Evolutionary conservation across 2,797 vertebrate genomes (phyloP), one percentile per base, ranked within the genome.

Genomic region (Catharus ustulatus): DNA sequence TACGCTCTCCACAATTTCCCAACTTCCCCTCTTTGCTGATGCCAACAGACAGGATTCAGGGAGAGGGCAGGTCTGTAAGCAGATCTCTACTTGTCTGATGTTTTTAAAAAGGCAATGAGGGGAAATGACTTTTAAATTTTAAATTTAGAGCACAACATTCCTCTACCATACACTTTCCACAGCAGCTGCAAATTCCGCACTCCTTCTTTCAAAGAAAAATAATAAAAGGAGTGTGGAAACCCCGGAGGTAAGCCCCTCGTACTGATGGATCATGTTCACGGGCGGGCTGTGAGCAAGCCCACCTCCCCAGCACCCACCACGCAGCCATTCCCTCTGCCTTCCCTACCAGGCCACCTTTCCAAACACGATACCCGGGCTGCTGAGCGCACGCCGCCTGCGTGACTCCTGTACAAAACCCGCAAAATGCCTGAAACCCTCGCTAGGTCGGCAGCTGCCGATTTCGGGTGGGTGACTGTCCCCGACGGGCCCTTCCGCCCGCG

Each of bases 201-300:
- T 29, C 18, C 15, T 45, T 52, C 63, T 51, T 85, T 18, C 18
- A 69, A 76, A 69, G 36, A 45, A 24, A 62, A 62, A 48, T 18
- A 49, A 29, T 2, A 36, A 68, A 82, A 54, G 10, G 3, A 54
- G 34, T 2, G 21, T 42, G 30, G 30, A 51, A 75, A 64, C 5
- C 11, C 22, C 1, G 0, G 38, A 45, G 23, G 19, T 34, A 48
- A 57, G 32, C 9, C 71, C 30, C 40, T 74, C 1, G 1, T 8
- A 66, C 20, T 3, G 32, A 40, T 0, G 10, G 46, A 58, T 46
- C 22, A 10, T 0, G 4, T 11, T 55, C 54, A 16, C 24, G 10
- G 40, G 32, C 2, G 48, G 49, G 38, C 2, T n/a, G 20, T 0
- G 7, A 45, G 23, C 15, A 17, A 90, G 45, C 32, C 68, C 80